These are phyloP conservation scores for Dasyurus viverrinus DNA, from an alignment of 2,113 vertebrate genomes.

Conservation along the genomic window DNA sequence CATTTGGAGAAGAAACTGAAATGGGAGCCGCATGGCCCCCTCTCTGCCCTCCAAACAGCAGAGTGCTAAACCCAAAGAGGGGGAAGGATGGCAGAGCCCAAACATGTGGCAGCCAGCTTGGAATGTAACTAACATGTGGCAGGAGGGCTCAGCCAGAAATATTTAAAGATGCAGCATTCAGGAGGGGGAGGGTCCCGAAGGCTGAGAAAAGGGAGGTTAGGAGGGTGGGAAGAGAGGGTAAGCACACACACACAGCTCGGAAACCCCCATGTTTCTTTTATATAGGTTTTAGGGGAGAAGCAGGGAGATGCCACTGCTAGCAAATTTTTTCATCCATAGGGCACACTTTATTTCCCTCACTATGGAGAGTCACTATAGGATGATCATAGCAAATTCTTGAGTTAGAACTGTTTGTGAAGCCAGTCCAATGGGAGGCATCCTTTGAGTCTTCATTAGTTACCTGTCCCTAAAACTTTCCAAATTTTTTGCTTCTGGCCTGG, in stretches of 20 bases:
- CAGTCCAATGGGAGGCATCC: background rate
- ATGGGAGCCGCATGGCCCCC: slow-evolving; percentile 54
- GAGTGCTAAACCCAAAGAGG: slow-evolving; percentile 29
- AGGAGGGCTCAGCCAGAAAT: slow-evolving; percentile 75
- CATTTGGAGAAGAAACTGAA: slow-evolving; percentile 60
- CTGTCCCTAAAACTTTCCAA: background rate
- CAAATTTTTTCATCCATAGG: slow-evolving; percentile 9
- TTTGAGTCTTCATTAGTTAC: background rate
- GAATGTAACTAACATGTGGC: slow-evolving; percentile 76
- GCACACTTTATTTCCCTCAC: background rate
- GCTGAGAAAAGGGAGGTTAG: background rate
- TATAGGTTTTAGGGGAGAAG: background rate
- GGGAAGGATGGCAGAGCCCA: slow-evolving; percentile 68
- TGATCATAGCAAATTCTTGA: background rate
- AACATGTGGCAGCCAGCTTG: slow-evolving; percentile 83
- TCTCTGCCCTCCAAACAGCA: slow-evolving; percentile 59
- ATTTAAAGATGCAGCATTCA: slow-evolving; percentile 78
- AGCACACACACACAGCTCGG: background rate
- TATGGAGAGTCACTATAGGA: background rate
- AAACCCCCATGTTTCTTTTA: background rate
- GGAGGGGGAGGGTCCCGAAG: slow-evolving; percentile 1
- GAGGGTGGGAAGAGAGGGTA: background rate
- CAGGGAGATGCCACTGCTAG: background rate
- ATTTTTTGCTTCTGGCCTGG: background rate
- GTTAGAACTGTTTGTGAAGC: background rate